Percentiles rank a stretch among this genome's conserved stretches.
Conservation (phyloP, 1,140 invertebrate species). For the Wiebesia pumilae region DNA sequence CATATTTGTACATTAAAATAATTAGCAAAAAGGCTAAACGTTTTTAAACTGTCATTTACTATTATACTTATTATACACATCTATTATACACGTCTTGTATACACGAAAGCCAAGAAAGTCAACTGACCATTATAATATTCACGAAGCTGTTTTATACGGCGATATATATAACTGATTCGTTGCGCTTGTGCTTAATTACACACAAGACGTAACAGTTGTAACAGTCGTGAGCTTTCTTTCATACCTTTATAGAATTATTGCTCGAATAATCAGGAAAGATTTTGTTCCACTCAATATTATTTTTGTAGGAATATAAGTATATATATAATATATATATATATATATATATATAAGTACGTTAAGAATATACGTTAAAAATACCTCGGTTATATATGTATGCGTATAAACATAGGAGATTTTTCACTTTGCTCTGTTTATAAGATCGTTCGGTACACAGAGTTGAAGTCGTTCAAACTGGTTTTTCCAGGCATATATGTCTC, state of each 20-base stretch:
- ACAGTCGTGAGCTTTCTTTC: constrained; percentile 12
- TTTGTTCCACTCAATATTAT: not conserved
- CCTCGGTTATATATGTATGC: not conserved
- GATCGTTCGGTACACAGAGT: no score
- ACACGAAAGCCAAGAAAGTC: not conserved
- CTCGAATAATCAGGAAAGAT: not conserved
- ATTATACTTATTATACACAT: no score
- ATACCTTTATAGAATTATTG: not conserved
- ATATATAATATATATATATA: no score
- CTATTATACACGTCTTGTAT: no score
- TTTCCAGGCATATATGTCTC: constrained; percentile 4
- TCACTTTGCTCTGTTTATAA: not conserved
- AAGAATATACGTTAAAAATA: constrained; percentile 14
- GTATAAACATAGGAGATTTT: constrained; percentile 1
- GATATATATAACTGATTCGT: constrained; percentile 38
- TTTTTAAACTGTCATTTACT: not conserved
- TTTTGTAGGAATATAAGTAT: not conserved
- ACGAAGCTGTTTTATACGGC: not conserved
- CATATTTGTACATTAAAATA: not conserved
- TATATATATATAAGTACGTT: no score
- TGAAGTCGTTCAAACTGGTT: constrained; percentile 32
- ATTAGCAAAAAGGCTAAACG: not conserved
- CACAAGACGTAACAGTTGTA: constrained; percentile 1
- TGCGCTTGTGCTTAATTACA: constrained; percentile 40
- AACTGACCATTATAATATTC: not conserved